Evolutionary conservation across 2,113 vertebrate species (phyloP).

Genomic region (Oryzias woworae): DNA sequence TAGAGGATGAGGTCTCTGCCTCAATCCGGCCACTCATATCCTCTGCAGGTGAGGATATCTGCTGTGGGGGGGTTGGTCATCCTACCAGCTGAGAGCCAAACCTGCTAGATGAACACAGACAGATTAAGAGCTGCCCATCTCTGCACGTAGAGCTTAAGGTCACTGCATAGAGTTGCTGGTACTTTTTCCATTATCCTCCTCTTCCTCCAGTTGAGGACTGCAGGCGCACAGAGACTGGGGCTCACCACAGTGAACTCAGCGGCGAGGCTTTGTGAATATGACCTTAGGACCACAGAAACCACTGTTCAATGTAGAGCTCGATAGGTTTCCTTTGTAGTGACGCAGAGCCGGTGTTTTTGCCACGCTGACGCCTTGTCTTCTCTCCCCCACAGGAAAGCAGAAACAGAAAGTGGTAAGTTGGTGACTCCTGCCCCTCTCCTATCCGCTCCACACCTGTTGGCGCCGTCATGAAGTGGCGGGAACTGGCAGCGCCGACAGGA

Average conservation of each 20-base stretch:
- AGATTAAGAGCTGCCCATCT: conserved; percentile 56
- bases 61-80: conserved; percentile 61
- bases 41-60: conserved; percentile 84
- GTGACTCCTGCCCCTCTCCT: conserved; percentile 44
- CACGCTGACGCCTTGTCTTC: conserved; percentile 55
- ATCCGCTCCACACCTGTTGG: conserved; percentile 31
- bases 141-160: conserved; percentile 71
- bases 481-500: conserved; percentile 3
- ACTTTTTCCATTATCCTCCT: conserved; percentile 74
- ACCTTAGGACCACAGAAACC: conserved; percentile 63
- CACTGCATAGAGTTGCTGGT: conserved; percentile 65
- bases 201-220: conserved; percentile 79
- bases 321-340: conserved; percentile 56
- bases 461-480: conserved; percentile 25
- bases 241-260: conserved; percentile 71
- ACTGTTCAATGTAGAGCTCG: conserved; percentile 3
- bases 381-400: conserved; percentile 92
- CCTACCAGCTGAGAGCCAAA: conserved; percentile 41
- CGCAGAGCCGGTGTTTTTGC: conserved; percentile 52
- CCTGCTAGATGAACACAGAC: conserved; percentile 37
- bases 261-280: conserved; percentile 72
- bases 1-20: conserved; percentile 97
- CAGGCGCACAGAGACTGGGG: conserved; percentile 74
- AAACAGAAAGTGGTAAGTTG: conserved; percentile 99
- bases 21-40: conserved; percentile 91